Conservation (phyloP, 2,888 invertebrate species). For the Leucoptera coffeella region DNA sequence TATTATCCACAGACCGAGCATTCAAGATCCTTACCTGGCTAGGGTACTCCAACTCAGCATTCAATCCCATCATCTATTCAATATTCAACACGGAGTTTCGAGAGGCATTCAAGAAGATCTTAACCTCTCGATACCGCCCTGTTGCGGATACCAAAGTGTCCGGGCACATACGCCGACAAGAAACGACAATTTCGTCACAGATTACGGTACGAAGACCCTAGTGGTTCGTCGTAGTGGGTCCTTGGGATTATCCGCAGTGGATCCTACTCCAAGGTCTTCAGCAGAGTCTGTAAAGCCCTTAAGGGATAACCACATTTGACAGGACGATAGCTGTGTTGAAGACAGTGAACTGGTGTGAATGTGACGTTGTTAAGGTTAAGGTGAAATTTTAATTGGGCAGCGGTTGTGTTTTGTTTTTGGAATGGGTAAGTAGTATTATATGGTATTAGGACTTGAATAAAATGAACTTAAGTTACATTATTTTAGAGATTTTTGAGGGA, state of each 20-base stretch:
- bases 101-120: constrained; percentile 89
- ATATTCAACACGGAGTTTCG: constrained; percentile 98
- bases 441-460: too few relatives aligned
- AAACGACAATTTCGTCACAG: constrained; percentile 69
- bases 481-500: too few relatives aligned
- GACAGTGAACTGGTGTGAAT: neutral
- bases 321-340: constrained; percentile 19
- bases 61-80: constrained; percentile 96
- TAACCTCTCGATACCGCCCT: constrained; percentile 74
- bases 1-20: constrained; percentile 45
- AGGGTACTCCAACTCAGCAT: constrained; percentile 95
- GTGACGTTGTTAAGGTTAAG: neutral
- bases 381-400: neutral
- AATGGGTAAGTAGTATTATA: too few relatives aligned
- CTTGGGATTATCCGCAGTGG: constrained; percentile 59
- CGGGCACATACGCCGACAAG: constrained; percentile 43
- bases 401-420: too few relatives aligned
- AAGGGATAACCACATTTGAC: constrained; percentile 54
- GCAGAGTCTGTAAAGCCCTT: constrained; percentile 61
- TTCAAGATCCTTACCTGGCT: constrained; percentile 92
- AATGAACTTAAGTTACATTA: too few relatives aligned
- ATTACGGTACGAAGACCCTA: constrained; percentile 69
- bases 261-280: constrained; percentile 61
- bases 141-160: constrained; percentile 67
- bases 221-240: constrained; percentile 67